Evolutionary conservation across 2,113 vertebrate genomes (phyloP), one percentile per base, ranked within the genome.

Genomic region (Merops nubicus): DNA sequence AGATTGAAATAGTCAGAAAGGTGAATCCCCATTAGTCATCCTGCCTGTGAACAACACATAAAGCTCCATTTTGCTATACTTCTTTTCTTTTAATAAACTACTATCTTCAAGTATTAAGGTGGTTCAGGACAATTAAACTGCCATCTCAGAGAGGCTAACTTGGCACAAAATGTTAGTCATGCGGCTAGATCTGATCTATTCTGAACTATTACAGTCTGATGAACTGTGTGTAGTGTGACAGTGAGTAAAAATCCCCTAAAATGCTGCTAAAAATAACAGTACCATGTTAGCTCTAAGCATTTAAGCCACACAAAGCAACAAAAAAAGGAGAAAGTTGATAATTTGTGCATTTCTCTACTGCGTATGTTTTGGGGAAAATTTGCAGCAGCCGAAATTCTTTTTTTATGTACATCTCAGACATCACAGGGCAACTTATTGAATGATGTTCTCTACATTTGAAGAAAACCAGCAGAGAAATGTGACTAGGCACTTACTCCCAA

Each of bases 181-280:
- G 78, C 3, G 19, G 78, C 79, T 81, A 78, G 21, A 75, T 72
- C 50, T 59, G 60, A 83, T 91, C 93, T 79, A 36, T 74, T 48
- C 72, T 45, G 18, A 97, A 90, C 85, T 84, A 74, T 56, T 95
- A 34, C 80, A 96, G 94, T 51, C 92, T 91, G 82, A 84, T 93
- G 93, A 96, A 96, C 96, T 77, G 85, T 56, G 62, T 85, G 84
- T 36, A 92, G 16, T 73, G 38, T 65, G 83, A 96, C 81, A 96
- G 84, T 48, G n/a, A 94, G 48, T 60, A 88, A 92, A 93, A 97
- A 48, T 45, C 14, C 36, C 48, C 72, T 67, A 54, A 70, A 62
- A 45, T 57, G 77, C 83, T 96, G 96, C 91, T 97, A 96, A 97
- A 97, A 98, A 97, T 97, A 97, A 45, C 70, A 69, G 80, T 85